Percentiles rank a stretch among this genome's conserved stretches.
These are phyloP conservation scores for Drosophila busckii DNA, from an alignment of 1,140 invertebrate species.

Conservation along the genomic window DNA sequence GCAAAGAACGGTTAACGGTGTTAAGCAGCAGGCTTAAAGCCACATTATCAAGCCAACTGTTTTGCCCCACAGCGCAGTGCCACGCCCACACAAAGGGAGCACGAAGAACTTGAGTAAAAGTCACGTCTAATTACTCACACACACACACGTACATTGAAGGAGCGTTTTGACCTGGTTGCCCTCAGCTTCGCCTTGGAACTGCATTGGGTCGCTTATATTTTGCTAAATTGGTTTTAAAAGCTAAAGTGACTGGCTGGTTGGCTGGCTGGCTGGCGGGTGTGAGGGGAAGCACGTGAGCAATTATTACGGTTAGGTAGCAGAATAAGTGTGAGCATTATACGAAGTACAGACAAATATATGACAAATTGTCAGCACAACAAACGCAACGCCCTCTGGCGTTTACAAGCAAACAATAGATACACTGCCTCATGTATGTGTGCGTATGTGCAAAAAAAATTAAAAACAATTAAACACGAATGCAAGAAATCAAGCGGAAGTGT, in stretches of 20 bases:
- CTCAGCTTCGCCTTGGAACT: slow-evolving; percentile 6
- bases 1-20: slow-evolving; percentile 58
- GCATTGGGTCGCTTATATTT: slow-evolving; percentile 32
- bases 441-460: slow-evolving; percentile 26
- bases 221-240: slow-evolving; percentile 71
- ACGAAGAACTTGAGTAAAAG: slow-evolving; percentile 65
- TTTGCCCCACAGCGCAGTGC: not conserved
- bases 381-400: slow-evolving; percentile 12
- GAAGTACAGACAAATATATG: not conserved
- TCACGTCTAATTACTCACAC: slow-evolving; percentile 76
- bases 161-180: slow-evolving; percentile 66
- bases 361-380: slow-evolving; percentile 12
- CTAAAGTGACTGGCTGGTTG: slow-evolving; percentile 42
- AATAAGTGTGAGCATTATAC: slow-evolving; percentile 7
- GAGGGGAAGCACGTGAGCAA: slow-evolving; percentile 64
- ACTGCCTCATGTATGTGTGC: not conserved
- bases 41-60: not conserved
- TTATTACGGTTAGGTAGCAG: slow-evolving; percentile 55
- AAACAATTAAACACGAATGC: slow-evolving; percentile 34
- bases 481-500: slow-evolving; percentile 32
- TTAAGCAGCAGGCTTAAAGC: slow-evolving; percentile 57
- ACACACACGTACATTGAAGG: too few species aligned
- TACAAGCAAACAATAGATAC: not conserved
- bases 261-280: too few species aligned
- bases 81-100: slow-evolving; percentile 16